A percentile compares a stretch with the other conserved stretches of the same genome.
Evolutionary conservation across 2,113 vertebrate genomes (phyloP).

Genomic region (Poicephalus gulielmi): DNA sequence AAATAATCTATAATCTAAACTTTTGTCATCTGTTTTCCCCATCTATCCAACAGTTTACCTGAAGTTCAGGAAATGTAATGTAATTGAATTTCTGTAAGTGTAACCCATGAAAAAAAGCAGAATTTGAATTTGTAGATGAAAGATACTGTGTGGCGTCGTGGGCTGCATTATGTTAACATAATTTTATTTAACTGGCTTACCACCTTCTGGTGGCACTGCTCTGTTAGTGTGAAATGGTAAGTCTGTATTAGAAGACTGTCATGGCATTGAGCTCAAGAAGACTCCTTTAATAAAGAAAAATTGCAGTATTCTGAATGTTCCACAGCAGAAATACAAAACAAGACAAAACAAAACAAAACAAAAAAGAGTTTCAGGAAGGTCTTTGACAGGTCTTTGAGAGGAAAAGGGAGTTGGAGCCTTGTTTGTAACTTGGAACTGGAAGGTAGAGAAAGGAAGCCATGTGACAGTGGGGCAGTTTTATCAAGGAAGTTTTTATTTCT

Average conservation of each 20-base stretch:
- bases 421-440: background rate
- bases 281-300: background rate
- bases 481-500: background rate
- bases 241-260: background rate
- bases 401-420: background rate
- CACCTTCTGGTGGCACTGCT: background rate
- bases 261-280: background rate
- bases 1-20: background rate
- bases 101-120: background rate
- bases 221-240: background rate
- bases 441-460: background rate
- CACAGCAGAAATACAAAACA: background rate
- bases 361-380: background rate
- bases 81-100: background rate
- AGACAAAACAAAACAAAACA: background rate
- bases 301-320: background rate
- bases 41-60: background rate
- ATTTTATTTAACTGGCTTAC: background rate
- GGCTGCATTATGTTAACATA: background rate
- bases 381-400: background rate
- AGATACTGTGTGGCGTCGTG: background rate
- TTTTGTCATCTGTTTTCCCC: background rate
- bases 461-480: background rate
- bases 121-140: background rate
- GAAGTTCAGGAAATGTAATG: background rate